Conservation (phyloP, 2,797 vertebrate species). For the Arrhamphus sclerolepis region DNA sequence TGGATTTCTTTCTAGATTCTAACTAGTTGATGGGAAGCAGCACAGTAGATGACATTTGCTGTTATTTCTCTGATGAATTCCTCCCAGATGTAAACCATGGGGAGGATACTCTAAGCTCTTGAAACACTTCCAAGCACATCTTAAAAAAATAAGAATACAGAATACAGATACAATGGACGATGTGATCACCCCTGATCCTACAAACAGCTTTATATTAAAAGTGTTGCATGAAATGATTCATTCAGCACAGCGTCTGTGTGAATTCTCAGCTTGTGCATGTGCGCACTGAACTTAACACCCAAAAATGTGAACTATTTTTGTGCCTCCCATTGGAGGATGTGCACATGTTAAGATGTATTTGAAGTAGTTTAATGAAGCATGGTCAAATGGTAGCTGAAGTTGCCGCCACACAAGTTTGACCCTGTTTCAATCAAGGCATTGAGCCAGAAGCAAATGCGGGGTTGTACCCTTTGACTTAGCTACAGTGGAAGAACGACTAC, state of each 20-base stretch:
- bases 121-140: constrained; percentile 9
- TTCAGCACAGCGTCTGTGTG: constrained; percentile 22
- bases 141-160: constrained; percentile 24
- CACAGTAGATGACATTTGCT: constrained; percentile 6
- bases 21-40: constrained; percentile 11
- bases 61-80: constrained; percentile 15
- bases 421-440: constrained; percentile 80
- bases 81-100: constrained; percentile 34
- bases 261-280: constrained; percentile 29
- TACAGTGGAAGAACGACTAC: constrained; percentile 39
- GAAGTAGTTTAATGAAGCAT: constrained; percentile 84
- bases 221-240: constrained; percentile 14
- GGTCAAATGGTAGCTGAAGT: constrained; percentile 74
- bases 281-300: constrained; percentile 32
- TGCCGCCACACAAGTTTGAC: constrained; percentile 81
- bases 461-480: constrained; percentile 76
- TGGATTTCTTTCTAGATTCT: constrained; percentile 3
- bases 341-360: constrained; percentile 78
- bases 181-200: not conserved
- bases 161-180: constrained; percentile 15
- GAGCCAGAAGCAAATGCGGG: constrained; percentile 73
- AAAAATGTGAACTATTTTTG: constrained; percentile 61
- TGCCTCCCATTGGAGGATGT: constrained; percentile 64
- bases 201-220: constrained; percentile 19
- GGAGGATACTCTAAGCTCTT: constrained; percentile 36